Conservation (phyloP, 1,140 invertebrate genomes). For the Saccostrea echinata region DNA sequence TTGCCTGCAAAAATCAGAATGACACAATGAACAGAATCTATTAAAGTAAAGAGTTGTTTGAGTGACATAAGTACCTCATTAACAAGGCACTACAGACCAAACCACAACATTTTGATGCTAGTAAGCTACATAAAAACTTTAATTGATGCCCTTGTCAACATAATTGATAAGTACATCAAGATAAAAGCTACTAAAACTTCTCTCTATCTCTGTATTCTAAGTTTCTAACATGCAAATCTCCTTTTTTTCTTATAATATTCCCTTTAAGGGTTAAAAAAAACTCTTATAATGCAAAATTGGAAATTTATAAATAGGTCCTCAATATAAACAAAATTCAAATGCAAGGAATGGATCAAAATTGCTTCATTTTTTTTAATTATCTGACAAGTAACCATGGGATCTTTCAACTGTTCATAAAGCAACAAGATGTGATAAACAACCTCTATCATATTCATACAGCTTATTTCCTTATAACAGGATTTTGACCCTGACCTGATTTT, state of each 20-base stretch:
- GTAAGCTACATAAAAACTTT: neutral
- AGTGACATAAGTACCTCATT: neutral
- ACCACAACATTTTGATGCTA: neutral
- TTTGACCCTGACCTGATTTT: too few species aligned
- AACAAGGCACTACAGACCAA: neutral
- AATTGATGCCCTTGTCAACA: neutral
- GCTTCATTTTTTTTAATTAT: too few species aligned
- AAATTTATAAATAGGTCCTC: too few species aligned
- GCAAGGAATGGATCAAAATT: too few species aligned
- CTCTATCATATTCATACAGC: too few species aligned
- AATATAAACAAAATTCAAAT: too few species aligned
- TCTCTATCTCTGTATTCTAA: neutral
- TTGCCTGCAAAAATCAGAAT: conserved; percentile 86
- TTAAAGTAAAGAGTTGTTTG: neutral
- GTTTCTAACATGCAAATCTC: neutral
- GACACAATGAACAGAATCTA: neutral
- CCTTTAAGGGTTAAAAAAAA: too few species aligned
- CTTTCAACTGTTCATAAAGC: too few species aligned
- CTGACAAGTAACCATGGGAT: too few species aligned
- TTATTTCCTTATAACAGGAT: too few species aligned
- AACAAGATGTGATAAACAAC: too few species aligned
- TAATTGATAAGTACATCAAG: neutral
- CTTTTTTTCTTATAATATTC: neutral
- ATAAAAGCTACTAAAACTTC: neutral
- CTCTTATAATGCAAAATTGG: too few species aligned